These are phyloP conservation scores for Stegodyphus dumicola DNA, from an alignment of 1,140 invertebrate genomes.

Conservation along the genomic window DNA sequence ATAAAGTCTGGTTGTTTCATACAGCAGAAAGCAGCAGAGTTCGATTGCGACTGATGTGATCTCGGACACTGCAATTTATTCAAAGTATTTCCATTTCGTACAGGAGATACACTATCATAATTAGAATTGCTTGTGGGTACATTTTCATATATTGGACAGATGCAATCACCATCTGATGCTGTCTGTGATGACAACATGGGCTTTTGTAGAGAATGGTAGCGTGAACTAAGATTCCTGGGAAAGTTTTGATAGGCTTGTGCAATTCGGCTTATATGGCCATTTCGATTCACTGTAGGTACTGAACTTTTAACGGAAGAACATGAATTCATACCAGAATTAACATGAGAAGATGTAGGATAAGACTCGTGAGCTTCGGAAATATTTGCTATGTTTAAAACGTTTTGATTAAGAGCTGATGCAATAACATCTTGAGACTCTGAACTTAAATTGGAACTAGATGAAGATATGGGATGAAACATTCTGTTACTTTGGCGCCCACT, in stretches of 20 bases:
- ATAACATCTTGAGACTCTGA: constrained; percentile 50
- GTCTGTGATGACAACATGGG: not conserved
- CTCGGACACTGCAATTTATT: constrained; percentile 17
- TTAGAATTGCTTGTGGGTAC: constrained; percentile 4
- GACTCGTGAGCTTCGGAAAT: constrained; percentile 39
- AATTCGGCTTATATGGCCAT: constrained; percentile 26
- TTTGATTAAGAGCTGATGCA: constrained; percentile 36
- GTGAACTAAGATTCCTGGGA: constrained; percentile 46
- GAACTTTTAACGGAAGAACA: constrained; percentile 24
- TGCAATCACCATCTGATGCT: constrained; percentile 21
- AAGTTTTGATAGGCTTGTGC: constrained; percentile 59
- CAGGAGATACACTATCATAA: not conserved
- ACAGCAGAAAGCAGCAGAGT: constrained; percentile 14
- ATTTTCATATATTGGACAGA: constrained; percentile 26
- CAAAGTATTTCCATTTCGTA: constrained; percentile 26
- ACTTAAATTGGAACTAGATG: constrained; percentile 44
- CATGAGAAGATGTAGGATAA: constrained; percentile 26
- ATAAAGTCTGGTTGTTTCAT: constrained; percentile 23
- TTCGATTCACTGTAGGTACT: constrained; percentile 10
- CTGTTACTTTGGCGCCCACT: not conserved
- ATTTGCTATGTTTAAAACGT: constrained; percentile 37
- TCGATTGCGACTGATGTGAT: constrained; percentile 6
- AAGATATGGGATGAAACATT: not conserved
- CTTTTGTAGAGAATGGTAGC: constrained; percentile 42
- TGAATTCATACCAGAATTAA: constrained; percentile 33